Percentiles rank a stretch among this genome's conserved stretches.
Evolutionary conservation across 2,113 vertebrate species (phyloP).

Genomic region (Regulus satrapa): DNA sequence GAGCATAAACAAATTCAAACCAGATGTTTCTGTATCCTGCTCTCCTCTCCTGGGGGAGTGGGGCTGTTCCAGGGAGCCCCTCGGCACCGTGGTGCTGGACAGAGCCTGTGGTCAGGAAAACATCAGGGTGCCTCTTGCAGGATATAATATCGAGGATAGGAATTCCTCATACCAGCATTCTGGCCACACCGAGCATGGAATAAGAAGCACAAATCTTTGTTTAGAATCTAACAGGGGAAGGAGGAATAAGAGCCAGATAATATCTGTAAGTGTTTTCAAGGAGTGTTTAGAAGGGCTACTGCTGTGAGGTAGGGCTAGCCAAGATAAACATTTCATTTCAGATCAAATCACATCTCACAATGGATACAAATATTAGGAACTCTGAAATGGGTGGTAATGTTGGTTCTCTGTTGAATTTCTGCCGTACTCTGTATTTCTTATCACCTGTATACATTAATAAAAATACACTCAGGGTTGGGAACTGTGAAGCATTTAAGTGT

Average conservation of each 20-base stretch:
- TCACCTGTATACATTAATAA: constrained; percentile 25
- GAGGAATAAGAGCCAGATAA: background rate
- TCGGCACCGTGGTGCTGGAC: accelerated
- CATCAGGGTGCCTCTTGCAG: background rate
- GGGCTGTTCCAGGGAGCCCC: background rate
- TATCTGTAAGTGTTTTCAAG: constrained; percentile 34
- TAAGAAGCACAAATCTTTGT: background rate
- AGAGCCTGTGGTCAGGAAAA: background rate
- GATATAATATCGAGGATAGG: background rate
- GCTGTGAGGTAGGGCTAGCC: constrained; percentile 17
- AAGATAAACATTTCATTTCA: constrained; percentile 52
- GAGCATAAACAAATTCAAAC: background rate
- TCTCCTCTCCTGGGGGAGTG: background rate
- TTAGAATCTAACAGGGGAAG: background rate
- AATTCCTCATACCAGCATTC: background rate
- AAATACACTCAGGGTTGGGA: background rate
- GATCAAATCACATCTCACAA: constrained; percentile 18
- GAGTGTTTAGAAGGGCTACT: background rate
- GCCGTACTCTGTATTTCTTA: background rate
- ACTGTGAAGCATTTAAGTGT: background rate
- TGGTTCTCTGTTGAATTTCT: background rate
- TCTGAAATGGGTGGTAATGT: background rate
- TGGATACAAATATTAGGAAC: background rate
- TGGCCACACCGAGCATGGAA: background rate
- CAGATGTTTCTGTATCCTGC: background rate